Evolutionary conservation across 2,797 vertebrate species (phyloP).

Genomic region (Lepidocolaptes lacrymiger): DNA sequence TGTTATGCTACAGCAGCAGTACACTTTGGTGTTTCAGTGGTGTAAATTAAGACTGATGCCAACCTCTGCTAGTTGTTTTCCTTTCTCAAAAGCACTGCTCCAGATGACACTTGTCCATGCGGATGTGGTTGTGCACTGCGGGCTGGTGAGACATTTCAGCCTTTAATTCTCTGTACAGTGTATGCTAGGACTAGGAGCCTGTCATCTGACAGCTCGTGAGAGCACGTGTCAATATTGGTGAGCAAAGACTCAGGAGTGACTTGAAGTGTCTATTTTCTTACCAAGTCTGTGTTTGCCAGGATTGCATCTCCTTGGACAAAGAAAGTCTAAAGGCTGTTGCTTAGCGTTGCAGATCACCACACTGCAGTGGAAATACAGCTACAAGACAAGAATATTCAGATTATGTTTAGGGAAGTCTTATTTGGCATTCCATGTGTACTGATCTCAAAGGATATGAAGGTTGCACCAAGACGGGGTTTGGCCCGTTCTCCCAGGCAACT

Average conservation of each 20-base stretch:
- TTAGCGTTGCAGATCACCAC: conserved; percentile 77
- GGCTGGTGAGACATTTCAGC: conserved; percentile 59
- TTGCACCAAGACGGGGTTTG: neutral
- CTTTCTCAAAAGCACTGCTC: conserved; percentile 64
- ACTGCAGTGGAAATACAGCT: conserved; percentile 85
- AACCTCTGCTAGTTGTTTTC: neutral
- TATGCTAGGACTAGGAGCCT: neutral
- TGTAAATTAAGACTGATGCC: neutral
- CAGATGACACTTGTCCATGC: conserved; percentile 61
- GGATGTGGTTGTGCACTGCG: neutral
- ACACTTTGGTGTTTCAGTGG: neutral
- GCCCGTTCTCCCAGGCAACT: neutral
- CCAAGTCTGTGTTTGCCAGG: conserved; percentile 37
- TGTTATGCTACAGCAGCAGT: neutral
- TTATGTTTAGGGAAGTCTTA: neutral
- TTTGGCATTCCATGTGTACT: fast-evolving
- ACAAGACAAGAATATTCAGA: neutral
- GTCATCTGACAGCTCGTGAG: neutral
- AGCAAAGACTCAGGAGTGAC: neutral
- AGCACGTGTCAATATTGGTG: fast-evolving
- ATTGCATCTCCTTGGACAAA: conserved; percentile 73
- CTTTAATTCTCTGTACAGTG: neutral
- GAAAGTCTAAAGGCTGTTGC: conserved; percentile 20
- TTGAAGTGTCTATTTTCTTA: neutral
- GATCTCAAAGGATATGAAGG: neutral